Percentiles rank a stretch among this genome's conserved stretches.
phyloP scores from a whole-genome alignment of 1,140 invertebrate genomes.

The Mactra quadrangularis region DNA sequence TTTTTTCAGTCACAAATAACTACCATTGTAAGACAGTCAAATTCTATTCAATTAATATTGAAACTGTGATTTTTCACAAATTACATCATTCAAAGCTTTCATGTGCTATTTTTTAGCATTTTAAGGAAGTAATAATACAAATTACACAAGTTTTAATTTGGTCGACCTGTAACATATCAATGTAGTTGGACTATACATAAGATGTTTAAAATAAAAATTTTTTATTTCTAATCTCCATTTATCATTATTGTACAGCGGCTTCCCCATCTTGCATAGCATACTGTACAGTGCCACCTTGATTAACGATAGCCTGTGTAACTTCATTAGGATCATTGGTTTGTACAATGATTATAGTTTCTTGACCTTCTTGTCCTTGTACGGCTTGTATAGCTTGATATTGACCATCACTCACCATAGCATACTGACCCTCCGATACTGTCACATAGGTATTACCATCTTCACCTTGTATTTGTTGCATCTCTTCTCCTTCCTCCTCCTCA shows the following conservation, averaged over 20 bases:
- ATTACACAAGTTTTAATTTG: too few relatives aligned
- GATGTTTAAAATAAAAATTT: too few relatives aligned
- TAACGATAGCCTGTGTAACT: constrained; percentile 79
- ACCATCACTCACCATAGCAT: constrained; percentile 75
- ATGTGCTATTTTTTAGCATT: too few relatives aligned
- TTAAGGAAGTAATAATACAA: too few relatives aligned
- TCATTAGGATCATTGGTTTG: constrained; percentile 79
- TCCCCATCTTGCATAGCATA: constrained; percentile 74
- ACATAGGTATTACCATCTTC: constrained; percentile 74
- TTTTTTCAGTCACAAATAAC: too few relatives aligned
- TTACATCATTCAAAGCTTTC: too few relatives aligned
- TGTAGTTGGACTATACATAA: too few relatives aligned
- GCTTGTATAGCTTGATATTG: constrained; percentile 80
- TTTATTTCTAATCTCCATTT: too few relatives aligned
- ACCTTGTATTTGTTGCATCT: constrained; percentile 56
- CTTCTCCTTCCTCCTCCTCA: constrained; percentile 72
- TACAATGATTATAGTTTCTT: constrained; percentile 82
- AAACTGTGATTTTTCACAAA: too few relatives aligned
- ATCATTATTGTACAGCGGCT: constrained; percentile 9
- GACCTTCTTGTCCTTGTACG: constrained; percentile 76
- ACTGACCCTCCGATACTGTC: constrained; percentile 77
- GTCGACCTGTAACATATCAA: too few relatives aligned
- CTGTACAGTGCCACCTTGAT: constrained; percentile 77
- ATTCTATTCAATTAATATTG: too few relatives aligned
- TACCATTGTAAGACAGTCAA: too few relatives aligned